These are phyloP conservation scores for Ichneumon xanthorius DNA, from an alignment of 2,888 invertebrate genomes.

Conservation along the genomic window DNA sequence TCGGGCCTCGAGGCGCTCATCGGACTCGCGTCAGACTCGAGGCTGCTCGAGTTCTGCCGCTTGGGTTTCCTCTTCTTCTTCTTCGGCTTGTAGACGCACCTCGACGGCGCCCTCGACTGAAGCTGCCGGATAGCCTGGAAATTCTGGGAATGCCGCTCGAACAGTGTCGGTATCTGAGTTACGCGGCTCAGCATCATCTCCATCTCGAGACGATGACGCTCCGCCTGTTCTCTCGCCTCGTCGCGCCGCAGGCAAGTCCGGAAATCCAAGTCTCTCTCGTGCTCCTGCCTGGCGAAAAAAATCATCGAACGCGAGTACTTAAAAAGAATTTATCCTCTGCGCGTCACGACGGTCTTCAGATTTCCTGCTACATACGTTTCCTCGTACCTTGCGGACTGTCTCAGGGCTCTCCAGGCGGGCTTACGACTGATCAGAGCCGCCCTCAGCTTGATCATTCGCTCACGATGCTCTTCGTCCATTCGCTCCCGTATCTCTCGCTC, in stretches of 20 bases:
- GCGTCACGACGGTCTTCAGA: not conserved
- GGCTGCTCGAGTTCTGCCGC: slow-evolving; percentile 74
- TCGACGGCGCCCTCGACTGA: slow-evolving; percentile 65
- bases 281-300: slow-evolving; percentile 80
- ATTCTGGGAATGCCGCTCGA: slow-evolving; percentile 89
- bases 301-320: not conserved
- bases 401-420: slow-evolving; percentile 90
- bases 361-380: slow-evolving; percentile 61
- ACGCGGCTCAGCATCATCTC: slow-evolving; percentile 90
- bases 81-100: slow-evolving; percentile 63
- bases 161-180: slow-evolving; percentile 89
- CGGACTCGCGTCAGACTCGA: slow-evolving; percentile 77
- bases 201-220: slow-evolving; percentile 90
- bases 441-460: slow-evolving; percentile 87
- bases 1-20: slow-evolving; percentile 76
- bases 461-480: slow-evolving; percentile 87
- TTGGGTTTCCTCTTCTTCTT: slow-evolving; percentile 74
- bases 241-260: slow-evolving; percentile 89
- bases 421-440: slow-evolving; percentile 88
- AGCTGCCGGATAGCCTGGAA: slow-evolving; percentile 71
- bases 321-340: not conserved
- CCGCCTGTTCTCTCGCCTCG: slow-evolving; percentile 89
- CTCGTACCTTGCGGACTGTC: slow-evolving; percentile 81
- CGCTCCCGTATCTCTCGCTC: slow-evolving; percentile 88
- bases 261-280: slow-evolving; percentile 89